Base-by-base conservation (phyloP, 2,888 invertebrate genomes). In the Spodoptera littoralis region DNA sequence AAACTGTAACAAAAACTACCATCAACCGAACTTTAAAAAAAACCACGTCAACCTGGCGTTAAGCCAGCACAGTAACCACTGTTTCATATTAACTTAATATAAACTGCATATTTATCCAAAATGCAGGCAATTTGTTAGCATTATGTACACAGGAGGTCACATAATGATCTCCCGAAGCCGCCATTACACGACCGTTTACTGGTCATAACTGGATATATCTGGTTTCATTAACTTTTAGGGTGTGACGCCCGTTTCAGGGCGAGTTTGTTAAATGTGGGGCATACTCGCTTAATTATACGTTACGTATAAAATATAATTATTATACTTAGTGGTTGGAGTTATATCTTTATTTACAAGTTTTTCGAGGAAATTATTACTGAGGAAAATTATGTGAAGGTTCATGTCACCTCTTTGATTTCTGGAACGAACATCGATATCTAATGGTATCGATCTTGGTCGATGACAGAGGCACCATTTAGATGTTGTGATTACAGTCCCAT, bases 181-280 rank as follows among this genome's bases (percentile, higher is more conserved):
- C 68, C 68, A 68, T 72, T 70, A 79, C 72, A 73, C 67, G 69
- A 61, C 68, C 65, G 56, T 68, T 60, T 73, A 65, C 73, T 65
- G 66, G 73, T 62, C 73, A 78, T 69, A 66, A 66, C 68, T 63
- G 71, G 62, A 53, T 50, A 70, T 63, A 76, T 70, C 65, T 49
- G 64, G 53, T 59, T 63, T 77, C 82, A 83, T 82, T 78, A 79
- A 62, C 70, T 81, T 85, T 85, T 81, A 83, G 74, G 75, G 73
- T 78, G 71, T 80, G 58, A 60, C 67, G 65, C 48, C 51, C 51
- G 51, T 62, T 77, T 70, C 51, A 24, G 67, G 73, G 52, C 12
- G 49, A 45, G 52, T 49, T 42, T 56, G 53, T 74, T 59, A 64
- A 52, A 69, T 49, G 44, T 52, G 44, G 47, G 8, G 51, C 11